Evolutionary conservation across 2,113 vertebrate genomes (phyloP).

Genomic region (Oryzias curvinotus): DNA sequence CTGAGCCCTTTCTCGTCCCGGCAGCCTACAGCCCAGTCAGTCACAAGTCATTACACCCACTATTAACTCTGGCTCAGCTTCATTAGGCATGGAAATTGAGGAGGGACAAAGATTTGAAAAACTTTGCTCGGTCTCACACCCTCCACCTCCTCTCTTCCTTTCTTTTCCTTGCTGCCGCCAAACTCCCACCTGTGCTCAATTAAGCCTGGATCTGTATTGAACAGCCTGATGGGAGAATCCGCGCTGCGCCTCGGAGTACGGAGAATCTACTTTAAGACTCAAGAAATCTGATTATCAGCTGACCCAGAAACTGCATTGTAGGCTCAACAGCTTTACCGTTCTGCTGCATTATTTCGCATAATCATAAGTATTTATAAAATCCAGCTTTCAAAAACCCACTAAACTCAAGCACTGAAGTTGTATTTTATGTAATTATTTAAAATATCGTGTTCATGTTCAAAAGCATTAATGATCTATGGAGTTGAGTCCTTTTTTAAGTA

Average conservation of each 20-base stretch:
- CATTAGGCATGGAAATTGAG: constrained; percentile 85
- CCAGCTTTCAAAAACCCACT: too few relatives aligned
- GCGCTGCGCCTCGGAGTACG: constrained; percentile 11
- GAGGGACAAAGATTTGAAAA: constrained; percentile 79
- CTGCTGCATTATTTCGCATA: not conserved
- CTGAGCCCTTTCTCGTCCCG: constrained; percentile 52
- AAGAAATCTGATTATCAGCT: constrained; percentile 14
- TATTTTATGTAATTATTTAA: too few relatives aligned
- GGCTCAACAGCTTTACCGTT: not conserved
- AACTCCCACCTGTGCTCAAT: constrained; percentile 63
- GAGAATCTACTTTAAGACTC: constrained; percentile 25
- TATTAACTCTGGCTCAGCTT: constrained; percentile 82
- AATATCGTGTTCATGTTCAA: too few relatives aligned
- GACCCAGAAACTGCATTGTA: constrained; percentile 7
- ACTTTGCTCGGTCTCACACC: constrained; percentile 69
- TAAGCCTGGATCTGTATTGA: constrained; percentile 44
- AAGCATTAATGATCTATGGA: too few relatives aligned
- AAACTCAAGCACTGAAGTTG: too few relatives aligned
- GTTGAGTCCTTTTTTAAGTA: not conserved
- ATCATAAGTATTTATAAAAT: too few relatives aligned
- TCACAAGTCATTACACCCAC: constrained; percentile 84
- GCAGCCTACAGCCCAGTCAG: constrained; percentile 70
- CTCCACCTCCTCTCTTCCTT: constrained; percentile 32
- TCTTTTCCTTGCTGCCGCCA: constrained; percentile 40
- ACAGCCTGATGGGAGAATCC: constrained; percentile 37